Evolutionary conservation across 1,140 invertebrate genomes (phyloP), one percentile per base, ranked within the genome.

Genomic region (Brachionus paranguensis): DNA sequence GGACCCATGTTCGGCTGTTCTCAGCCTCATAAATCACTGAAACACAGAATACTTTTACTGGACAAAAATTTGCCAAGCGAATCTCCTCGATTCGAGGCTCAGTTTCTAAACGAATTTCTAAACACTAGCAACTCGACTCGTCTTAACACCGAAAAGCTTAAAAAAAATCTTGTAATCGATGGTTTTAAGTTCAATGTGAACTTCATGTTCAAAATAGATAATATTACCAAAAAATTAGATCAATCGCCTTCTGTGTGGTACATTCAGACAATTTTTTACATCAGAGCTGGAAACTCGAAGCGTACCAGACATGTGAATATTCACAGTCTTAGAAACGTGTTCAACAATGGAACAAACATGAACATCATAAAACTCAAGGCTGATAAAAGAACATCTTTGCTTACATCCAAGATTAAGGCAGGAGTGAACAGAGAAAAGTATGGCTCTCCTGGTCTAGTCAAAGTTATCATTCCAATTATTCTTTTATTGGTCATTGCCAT

Each of bases 1-100:
- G 90, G 89, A 20, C 87, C 88, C 43, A 90, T 91, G 86, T 91
- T 88, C 87, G 91, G 91, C 7, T 91, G 91, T 86, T 85, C 91
- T 65, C 87, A 90, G 78, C 88, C 88, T 12, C 88, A 87, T 29
- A 85, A 86, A 17, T 87, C 87, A 37, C 86, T 91, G 0, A 87
- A 88, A 76, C 88, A 91, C 86, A 86, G 90, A 65, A 90, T 91
- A 84, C 88, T 91, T 5, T 86, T 91, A 37, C 85, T 91, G 86
- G 91, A 81, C 55, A 55, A 64, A 29, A 64, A 79, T 33, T 53
- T 47, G 14, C 10, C 50, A 20, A 45, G 20, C 20, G 60, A 33
- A 50, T 37, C n/a, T 27, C 12, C 43, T 6, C 37, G 45, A 60
- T 81, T 81, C 53, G 78, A 81, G 17, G 78, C 78, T 4, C 53